A percentile compares a stretch with the other conserved stretches of the same genome.
Evolutionary conservation across 2,113 vertebrate species (phyloP).

Genomic region (Oncorhynchus gorbuscha): DNA sequence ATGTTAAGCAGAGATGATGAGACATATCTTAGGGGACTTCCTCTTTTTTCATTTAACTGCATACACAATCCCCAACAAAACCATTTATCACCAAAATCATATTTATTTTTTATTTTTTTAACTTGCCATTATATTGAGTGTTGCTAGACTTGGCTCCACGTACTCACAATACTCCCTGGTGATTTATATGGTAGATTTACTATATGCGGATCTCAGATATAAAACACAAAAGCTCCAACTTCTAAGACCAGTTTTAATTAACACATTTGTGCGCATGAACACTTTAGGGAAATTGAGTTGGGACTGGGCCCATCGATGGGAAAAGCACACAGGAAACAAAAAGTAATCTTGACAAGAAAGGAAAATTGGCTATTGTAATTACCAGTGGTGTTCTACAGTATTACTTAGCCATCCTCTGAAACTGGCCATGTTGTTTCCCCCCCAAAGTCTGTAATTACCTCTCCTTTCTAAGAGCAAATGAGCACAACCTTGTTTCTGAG

Average conservation of each 20-base stretch:
- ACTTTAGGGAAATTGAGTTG: slow-evolving; percentile 13
- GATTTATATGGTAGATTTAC: slow-evolving; percentile 9
- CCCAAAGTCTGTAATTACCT: slow-evolving; percentile 48
- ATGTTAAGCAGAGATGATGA: slow-evolving; percentile 19
- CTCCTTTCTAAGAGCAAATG: slow-evolving; percentile 28
- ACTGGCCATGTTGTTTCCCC: slow-evolving; percentile 34
- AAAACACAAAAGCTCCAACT: slow-evolving; percentile 13
- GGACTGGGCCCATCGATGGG: slow-evolving; percentile 15
- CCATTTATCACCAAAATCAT: background rate
- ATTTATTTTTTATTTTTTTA: background rate
- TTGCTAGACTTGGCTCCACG: background rate
- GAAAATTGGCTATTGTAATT: slow-evolving; percentile 47
- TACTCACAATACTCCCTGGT: background rate
- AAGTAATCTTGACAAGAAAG: slow-evolving; percentile 33
- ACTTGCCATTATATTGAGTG: background rate
- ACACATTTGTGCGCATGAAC: slow-evolving; percentile 30
- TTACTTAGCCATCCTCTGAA: slow-evolving; percentile 43
- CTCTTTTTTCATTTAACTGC: background rate
- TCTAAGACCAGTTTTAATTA: slow-evolving; percentile 24
- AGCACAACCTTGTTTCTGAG: slow-evolving; percentile 19
- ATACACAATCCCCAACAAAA: background rate
- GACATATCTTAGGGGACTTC: background rate
- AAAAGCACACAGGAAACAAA: slow-evolving; percentile 27
- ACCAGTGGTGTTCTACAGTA: slow-evolving; percentile 24
- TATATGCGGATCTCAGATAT: slow-evolving; percentile 10